Evolutionary conservation across 2,113 vertebrate genomes (phyloP).

Genomic region (Proteles cristata): DNA sequence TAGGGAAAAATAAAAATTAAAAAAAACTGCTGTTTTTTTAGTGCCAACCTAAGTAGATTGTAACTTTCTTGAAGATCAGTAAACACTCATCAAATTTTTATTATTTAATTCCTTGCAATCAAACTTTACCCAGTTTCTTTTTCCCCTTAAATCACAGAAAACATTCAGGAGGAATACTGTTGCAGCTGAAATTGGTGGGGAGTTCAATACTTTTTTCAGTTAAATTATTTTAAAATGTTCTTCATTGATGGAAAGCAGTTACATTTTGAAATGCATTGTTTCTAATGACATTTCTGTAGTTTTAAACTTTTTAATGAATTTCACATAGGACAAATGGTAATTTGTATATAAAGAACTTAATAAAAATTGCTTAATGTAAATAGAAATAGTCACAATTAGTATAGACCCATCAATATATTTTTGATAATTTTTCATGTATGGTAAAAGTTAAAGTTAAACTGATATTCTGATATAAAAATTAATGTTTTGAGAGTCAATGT

Average conservation of each 20-base stretch:
- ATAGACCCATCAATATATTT: conserved; percentile 90
- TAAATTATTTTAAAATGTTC: conserved; percentile 85
- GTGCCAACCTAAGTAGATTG: conserved; percentile 23
- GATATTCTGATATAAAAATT: conserved; percentile 76
- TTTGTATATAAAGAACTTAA: conserved; percentile 91
- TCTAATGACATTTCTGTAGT: conserved; percentile 88
- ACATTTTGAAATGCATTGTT: conserved; percentile 85
- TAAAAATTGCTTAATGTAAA: conserved; percentile 89
- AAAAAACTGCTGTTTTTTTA: neutral
- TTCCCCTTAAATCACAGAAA: conserved; percentile 75
- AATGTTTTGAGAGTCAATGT: conserved; percentile 72
- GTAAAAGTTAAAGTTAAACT: conserved; percentile 79
- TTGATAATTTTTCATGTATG: conserved; percentile 89
- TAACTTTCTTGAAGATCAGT: conserved; percentile 42
- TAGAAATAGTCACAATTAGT: conserved; percentile 87
- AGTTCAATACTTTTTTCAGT: conserved; percentile 80
- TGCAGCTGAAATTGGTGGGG: conserved; percentile 78
- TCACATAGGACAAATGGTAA: conserved; percentile 85
- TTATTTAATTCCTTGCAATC: conserved; percentile 52
- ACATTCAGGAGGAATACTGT: conserved; percentile 75
- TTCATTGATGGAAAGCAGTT: conserved; percentile 83
- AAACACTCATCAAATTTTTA: conserved; percentile 50
- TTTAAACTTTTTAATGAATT: conserved; percentile 90
- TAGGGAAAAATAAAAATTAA: neutral
- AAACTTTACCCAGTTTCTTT: conserved; percentile 42